Percentiles rank a stretch among this genome's conserved stretches.
phyloP scores from a whole-genome alignment of 2,113 vertebrate genomes.

The Platanista minor region DNA sequence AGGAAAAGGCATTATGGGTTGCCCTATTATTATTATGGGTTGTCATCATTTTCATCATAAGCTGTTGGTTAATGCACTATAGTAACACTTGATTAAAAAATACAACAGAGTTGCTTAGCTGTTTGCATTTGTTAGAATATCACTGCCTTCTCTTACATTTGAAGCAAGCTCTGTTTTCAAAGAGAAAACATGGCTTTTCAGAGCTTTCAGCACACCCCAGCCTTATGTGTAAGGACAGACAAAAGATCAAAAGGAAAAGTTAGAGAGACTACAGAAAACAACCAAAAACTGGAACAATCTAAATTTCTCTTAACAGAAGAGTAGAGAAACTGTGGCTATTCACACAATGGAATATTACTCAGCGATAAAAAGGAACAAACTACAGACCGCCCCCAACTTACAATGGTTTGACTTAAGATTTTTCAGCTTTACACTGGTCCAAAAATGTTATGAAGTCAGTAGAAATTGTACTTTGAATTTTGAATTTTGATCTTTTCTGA shows the following conservation, averaged over 20 bases:
- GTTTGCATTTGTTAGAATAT: background rate
- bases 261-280: background rate
- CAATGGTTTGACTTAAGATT: too few relatives aligned
- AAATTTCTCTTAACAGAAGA: background rate
- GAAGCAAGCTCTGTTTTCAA: background rate
- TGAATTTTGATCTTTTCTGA: background rate
- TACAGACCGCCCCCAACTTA: too few relatives aligned
- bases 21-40: background rate
- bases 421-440: background rate
- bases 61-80: background rate
- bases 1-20: background rate
- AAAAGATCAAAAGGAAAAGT: background rate
- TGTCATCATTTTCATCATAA: background rate
- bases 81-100: background rate
- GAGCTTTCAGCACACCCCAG: background rate
- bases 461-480: background rate
- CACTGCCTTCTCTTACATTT: background rate
- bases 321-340: background rate
- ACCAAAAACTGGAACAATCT: background rate
- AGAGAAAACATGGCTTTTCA: background rate
- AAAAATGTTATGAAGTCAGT: background rate
- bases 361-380: background rate
- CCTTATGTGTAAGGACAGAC: background rate
- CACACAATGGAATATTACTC: background rate
- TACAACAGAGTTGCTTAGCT: background rate